phyloP scores from a whole-genome alignment of 1,140 invertebrate species.

The Drosophila baimaii region DNA sequence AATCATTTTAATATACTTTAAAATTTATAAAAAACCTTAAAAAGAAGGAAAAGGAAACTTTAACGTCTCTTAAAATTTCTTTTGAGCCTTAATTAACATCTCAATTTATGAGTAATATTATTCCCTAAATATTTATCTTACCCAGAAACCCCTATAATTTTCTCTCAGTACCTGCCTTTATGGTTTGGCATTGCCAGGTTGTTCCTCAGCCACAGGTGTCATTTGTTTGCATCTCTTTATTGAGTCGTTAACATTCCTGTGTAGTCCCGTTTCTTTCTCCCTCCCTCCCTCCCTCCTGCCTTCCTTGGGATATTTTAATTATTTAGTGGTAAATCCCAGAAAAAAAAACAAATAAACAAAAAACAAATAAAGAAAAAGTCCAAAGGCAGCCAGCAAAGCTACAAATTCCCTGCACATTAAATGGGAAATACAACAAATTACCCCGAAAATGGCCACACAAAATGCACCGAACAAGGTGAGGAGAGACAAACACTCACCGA shows the following conservation, averaged over 20 bases:
- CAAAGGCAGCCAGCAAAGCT: constrained; percentile 14
- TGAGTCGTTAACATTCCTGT: constrained; percentile 75
- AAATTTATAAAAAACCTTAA: background rate
- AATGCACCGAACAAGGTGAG: constrained; percentile 38
- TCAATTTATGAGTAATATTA: background rate
- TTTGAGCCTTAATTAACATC: background rate
- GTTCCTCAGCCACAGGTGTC: constrained; percentile 55
- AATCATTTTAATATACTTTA: too few species aligned
- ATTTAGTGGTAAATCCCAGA: constrained; percentile 40
- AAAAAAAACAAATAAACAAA: background rate
- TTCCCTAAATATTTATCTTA: background rate
- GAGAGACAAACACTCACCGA: constrained; percentile 21
- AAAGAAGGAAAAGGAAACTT: background rate
- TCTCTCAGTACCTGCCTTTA: constrained; percentile 12
- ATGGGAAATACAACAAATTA: constrained; percentile 41
- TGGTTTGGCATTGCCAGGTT: constrained; percentile 11
- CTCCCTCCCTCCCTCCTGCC: background rate
- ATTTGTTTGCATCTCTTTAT: constrained; percentile 63
- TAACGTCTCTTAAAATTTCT: background rate
- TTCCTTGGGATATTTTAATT: constrained; percentile 65
- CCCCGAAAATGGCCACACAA: constrained; percentile 42
- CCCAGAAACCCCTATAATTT: background rate
- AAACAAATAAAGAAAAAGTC: background rate
- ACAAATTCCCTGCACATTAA: constrained; percentile 37
- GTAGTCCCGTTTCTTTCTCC: constrained; percentile 16